A percentile compares a stretch with the other conserved stretches of the same genome.
Evolutionary conservation across 2,113 vertebrate genomes (phyloP).

Genomic region (Shinisaurus crocodilurus): DNA sequence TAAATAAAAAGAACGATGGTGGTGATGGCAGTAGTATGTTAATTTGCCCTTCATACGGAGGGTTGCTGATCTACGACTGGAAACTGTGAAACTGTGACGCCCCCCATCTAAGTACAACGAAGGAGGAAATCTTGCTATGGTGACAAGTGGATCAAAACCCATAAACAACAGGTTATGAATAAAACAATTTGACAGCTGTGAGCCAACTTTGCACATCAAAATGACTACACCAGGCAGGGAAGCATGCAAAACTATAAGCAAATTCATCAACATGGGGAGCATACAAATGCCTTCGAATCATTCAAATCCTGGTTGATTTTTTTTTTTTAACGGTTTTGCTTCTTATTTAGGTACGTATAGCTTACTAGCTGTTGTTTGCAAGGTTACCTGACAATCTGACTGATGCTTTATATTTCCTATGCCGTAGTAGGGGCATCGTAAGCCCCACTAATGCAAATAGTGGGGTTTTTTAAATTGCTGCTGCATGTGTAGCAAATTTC

Average conservation of each 20-base stretch:
- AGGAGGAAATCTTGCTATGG: not conserved
- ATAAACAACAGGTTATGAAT: slow-evolving; percentile 5
- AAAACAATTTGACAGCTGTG: slow-evolving; percentile 12
- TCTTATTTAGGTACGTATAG: not conserved
- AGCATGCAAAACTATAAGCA: not conserved
- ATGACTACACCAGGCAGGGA: slow-evolving; percentile 1
- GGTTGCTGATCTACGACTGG: not conserved
- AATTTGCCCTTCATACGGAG: not conserved
- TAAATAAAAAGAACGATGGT: not conserved
- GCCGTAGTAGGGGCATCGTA: not conserved
- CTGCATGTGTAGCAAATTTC: not conserved
- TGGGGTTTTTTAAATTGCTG: not conserved
- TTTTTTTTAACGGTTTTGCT: not conserved
- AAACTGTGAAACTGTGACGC: not conserved
- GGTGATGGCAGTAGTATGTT: not conserved
- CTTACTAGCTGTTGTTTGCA: not conserved
- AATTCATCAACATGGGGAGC: not conserved
- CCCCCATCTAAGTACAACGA: not conserved
- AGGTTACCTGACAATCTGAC: not conserved
- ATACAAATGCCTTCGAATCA: not conserved
- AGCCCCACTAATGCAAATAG: not conserved
- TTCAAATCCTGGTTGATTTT: not conserved
- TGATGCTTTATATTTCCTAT: not conserved
- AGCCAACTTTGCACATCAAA: slow-evolving; percentile 3
- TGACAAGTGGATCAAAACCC: not conserved